Evolutionary conservation across 2,113 vertebrate species (phyloP), one percentile per base, ranked within the genome.

Genomic region (Apodemus speciosus): DNA sequence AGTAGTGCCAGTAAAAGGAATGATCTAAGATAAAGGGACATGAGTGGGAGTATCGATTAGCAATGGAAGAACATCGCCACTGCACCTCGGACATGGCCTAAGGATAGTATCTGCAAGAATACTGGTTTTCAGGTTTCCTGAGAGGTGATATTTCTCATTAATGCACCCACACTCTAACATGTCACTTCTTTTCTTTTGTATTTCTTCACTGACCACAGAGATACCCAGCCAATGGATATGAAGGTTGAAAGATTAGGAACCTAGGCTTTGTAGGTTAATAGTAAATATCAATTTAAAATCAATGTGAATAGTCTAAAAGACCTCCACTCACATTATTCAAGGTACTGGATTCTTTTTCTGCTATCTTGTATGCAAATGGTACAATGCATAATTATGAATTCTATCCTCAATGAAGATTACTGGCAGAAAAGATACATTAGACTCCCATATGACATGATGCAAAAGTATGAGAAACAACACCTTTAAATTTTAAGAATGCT

Each of bases 21-120:
- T 46, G 77, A 93, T 93, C n/a, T 85, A 75, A 94, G 73, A 73
- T 90, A 43, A 93, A 75, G 43, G 46, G 62, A 49, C 53, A 13
- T 9, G 62, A 89, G 10, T 46, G 75, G 4, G 27, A 11, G 0
- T 87, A 94, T 83, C 0, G 40, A 95, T 92, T 85, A 94, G n/a
- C 25, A 53, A 51, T 18, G 38, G 68, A 75, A 89, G 32, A 75
- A 38, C 0, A 13, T 23, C 30, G 25, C 10, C 62, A 18, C 13
- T 53, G 46, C 32, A 80, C 69, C 80, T 73, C 35, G 87, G 89
- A 92, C 5, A 0, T 15, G 30, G 56, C 35, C 85, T 90, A n/a
- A 35, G 13, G 79, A n/a, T 25, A 69, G 32, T 53, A 16, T 88
- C 46, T 30, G 27, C 14, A 3, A 75, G 18, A 79, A 35, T 2